Evolutionary conservation across 2,113 vertebrate genomes (phyloP), one percentile per base, ranked within the genome.

Genomic region (Ifrita kowaldi): DNA sequence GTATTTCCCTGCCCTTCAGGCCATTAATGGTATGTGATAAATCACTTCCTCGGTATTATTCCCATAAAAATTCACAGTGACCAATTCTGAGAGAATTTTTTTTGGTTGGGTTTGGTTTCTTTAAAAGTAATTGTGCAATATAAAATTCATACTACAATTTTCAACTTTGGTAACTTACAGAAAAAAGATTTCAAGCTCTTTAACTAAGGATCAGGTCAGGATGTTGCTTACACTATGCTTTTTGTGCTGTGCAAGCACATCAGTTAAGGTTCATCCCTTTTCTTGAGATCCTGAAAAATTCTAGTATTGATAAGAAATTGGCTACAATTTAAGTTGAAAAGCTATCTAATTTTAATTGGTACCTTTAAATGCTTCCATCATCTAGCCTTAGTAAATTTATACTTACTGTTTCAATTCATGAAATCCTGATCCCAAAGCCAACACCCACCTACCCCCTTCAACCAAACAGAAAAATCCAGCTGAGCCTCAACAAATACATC

Each of bases 401-500:
- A 73, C 35, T 89, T 84, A 87, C 57, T 84, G 35, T 78, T 89
- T 64, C 62, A 78, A 77, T 94, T 93, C 26, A 94, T 68, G 91
- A 96, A 97, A 95, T 74, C 55, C 93, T 77, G 76, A 97, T 95
- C 95, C 95, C 96, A 96, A 96, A 94, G 93, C 89, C 28, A 80
- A 63, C 33, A 32, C 20, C 42, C 18, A 20, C 27, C 30, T 41
- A 62, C 11, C 69, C 44, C 27, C 20, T 57, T 16, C 37, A 78
- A 59, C 35, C 70, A 87, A 90, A 69, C 22, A 63, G 50, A 94
- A 97, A 97, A 93, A 74, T 71, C 85, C 90, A 80, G 76, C 69
- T 97, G 93, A 98, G 88, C 96, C 87, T 95, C 79, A 94, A 94
- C 88, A 96, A 93, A 93, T 97, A 97, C 95, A 96, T 84, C 85